phyloP scores from a whole-genome alignment of 2,797 vertebrate genomes.

The Gallirallus australis region DNA sequence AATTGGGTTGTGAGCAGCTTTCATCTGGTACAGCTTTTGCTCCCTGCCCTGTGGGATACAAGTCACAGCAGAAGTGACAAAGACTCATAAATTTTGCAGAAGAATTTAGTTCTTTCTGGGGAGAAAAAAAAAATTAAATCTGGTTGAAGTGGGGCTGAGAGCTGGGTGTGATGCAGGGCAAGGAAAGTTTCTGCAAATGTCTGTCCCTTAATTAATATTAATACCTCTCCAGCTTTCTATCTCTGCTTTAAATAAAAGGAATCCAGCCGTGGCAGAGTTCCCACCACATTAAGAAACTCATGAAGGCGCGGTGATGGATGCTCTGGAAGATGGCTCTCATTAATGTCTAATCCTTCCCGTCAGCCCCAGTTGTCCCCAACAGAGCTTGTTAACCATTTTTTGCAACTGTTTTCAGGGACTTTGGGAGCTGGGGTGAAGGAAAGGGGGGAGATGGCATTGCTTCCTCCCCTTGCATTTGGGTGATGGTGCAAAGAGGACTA shows the following conservation, averaged over 20 bases:
- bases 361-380: slow-evolving; percentile 56
- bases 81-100: slow-evolving; percentile 33
- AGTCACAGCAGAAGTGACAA: slow-evolving; percentile 32
- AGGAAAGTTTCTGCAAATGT: slow-evolving; percentile 54
- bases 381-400: slow-evolving; percentile 45
- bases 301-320: slow-evolving; percentile 37
- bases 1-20: not conserved
- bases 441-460: no score
- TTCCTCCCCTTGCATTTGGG: not conserved
- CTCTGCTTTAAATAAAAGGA: slow-evolving; percentile 67
- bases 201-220: slow-evolving; percentile 69
- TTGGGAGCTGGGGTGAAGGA: not conserved
- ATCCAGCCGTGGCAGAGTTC: slow-evolving; percentile 49
- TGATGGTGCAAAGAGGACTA: not conserved
- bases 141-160: not conserved
- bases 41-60: slow-evolving; percentile 29
- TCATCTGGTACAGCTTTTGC: not conserved
- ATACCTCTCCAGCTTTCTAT: slow-evolving; percentile 49
- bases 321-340: slow-evolving; percentile 53
- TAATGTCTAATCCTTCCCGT: slow-evolving; percentile 60
- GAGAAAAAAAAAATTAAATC: not conserved
- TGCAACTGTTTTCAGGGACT: not conserved
- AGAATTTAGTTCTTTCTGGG: slow-evolving; percentile 40
- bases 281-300: slow-evolving; percentile 56
- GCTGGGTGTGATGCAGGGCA: not conserved